phyloP scores from a whole-genome alignment of 2,797 vertebrate species.

The Petrocephalus sullivani region DNA sequence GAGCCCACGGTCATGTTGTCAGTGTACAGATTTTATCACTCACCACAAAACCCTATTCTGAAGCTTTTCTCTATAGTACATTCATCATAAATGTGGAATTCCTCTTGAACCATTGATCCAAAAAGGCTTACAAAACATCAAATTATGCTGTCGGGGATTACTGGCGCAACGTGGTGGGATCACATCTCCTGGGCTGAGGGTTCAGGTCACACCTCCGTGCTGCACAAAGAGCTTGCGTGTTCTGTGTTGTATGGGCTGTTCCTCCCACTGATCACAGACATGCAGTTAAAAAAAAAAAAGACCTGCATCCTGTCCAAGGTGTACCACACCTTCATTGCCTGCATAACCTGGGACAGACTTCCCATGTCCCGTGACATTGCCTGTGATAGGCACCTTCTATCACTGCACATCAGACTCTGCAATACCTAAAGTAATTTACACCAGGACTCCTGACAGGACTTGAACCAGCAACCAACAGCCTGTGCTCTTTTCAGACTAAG shows the following conservation, averaged over 20 bases:
- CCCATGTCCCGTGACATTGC: background rate
- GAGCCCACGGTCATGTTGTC: background rate
- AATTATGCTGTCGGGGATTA: background rate
- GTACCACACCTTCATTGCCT: background rate
- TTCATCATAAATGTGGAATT: background rate
- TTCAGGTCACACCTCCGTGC: background rate
- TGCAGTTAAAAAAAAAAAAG: background rate
- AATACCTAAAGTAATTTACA: background rate
- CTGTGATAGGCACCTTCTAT: background rate
- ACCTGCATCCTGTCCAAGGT: background rate
- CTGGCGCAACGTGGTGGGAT: background rate
- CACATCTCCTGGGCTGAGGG: background rate
- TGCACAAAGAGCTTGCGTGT: background rate
- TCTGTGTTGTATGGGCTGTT: background rate
- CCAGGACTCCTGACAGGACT: background rate
- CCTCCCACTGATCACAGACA: background rate
- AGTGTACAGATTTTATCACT: background rate
- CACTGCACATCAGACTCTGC: background rate
- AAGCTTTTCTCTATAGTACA: background rate
- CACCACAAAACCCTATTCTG: background rate
- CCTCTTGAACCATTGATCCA: background rate
- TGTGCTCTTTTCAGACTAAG: constrained; percentile 2
- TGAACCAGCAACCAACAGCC: background rate
- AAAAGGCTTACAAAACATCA: background rate
- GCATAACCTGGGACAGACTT: background rate